Conservation (phyloP, 2,888 invertebrate species). For the Xylophagus ater region DNA sequence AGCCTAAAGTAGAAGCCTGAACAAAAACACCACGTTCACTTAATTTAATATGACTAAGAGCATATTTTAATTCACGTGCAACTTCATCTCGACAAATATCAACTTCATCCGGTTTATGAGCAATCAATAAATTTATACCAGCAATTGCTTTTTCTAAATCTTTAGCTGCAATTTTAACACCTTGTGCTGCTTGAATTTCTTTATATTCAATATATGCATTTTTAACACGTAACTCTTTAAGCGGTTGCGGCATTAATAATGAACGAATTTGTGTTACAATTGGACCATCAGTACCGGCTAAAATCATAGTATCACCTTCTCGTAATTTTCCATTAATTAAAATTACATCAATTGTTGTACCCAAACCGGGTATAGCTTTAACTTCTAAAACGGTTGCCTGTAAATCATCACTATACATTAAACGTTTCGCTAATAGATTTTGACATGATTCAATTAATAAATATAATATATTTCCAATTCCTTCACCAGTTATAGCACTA, state of each 20-base stretch:
- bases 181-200: conserved; percentile 91
- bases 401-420: conserved; percentile 87
- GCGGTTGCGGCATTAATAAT: conserved; percentile 93
- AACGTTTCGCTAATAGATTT: conserved; percentile 71
- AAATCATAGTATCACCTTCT: conserved; percentile 87
- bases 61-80: conserved; percentile 73
- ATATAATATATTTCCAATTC: conserved; percentile 94
- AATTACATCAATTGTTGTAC: conserved; percentile 98
- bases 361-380: conserved; percentile 91
- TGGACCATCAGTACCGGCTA: conserved; percentile 97
- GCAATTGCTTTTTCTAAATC: conserved; percentile 97
- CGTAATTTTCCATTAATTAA: conserved; percentile 89
- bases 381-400: conserved; percentile 81
- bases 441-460: conserved; percentile 90
- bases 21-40: conserved; percentile 93
- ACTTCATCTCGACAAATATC: conserved; percentile 83
- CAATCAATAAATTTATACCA: conserved; percentile 83
- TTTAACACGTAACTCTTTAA: conserved; percentile 95
- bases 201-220: conserved; percentile 90
- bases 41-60: conserved; percentile 83
- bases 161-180: conserved; percentile 96
- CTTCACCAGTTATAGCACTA: conserved; percentile 95
- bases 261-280: conserved; percentile 96
- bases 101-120: conserved; percentile 87
- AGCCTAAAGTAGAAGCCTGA: conserved; percentile 99